These are phyloP conservation scores for Oreohelix idahoensis DNA, from an alignment of 1,140 invertebrate genomes.

Conservation along the genomic window DNA sequence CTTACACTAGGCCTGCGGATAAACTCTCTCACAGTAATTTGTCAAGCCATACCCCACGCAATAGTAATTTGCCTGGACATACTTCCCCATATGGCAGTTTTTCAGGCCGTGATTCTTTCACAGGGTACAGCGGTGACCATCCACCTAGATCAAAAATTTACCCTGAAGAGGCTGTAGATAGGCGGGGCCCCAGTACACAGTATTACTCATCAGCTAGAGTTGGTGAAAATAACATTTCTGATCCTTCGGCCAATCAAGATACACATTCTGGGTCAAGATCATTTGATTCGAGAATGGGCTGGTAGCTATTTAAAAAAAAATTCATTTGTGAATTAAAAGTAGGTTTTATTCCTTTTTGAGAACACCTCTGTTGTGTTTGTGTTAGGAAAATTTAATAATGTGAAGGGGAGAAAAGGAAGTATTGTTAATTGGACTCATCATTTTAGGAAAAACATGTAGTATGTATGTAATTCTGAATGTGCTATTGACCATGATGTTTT, in stretches of 20 bases:
- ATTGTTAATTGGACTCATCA: no score
- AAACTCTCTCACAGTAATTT: not conserved
- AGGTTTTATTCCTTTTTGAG: no score
- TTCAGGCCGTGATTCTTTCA: not conserved
- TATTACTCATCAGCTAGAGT: conserved; percentile 11
- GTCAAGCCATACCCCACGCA: no score
- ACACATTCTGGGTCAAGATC: conserved; percentile 3
- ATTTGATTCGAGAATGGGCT: conserved; percentile 23
- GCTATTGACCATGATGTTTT: no score
- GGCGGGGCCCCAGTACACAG: not conserved
- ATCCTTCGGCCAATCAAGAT: not conserved
- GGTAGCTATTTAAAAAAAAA: not conserved
- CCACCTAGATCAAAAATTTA: not conserved
- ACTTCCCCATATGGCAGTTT: not conserved
- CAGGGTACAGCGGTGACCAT: not conserved
- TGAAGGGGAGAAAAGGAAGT: no score
- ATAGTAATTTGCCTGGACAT: no score
- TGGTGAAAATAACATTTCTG: not conserved
- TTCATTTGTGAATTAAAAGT: no score
- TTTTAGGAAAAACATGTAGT: no score
- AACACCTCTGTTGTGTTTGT: no score
- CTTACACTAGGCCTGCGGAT: not conserved
- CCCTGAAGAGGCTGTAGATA: not conserved
- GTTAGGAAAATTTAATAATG: no score
- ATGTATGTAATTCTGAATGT: no score